Evolutionary conservation across 2,797 vertebrate genomes (phyloP).

Genomic region (Aldrovandia affinis): DNA sequence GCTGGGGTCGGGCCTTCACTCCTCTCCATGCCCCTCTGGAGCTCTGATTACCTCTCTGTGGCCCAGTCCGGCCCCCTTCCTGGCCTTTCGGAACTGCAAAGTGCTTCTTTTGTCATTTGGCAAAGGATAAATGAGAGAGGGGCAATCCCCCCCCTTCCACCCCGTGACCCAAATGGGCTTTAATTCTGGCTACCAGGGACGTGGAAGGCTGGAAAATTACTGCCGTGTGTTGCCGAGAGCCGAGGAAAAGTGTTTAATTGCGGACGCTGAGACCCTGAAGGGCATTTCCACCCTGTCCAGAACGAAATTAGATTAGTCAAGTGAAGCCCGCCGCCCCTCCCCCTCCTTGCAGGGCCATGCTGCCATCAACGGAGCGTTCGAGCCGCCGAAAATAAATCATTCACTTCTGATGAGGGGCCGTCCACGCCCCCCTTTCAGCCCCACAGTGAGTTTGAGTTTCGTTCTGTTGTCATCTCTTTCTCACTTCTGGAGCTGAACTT

Average conservation of each 20-base stretch:
- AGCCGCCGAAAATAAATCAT: slow-evolving; percentile 9
- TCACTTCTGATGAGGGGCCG: slow-evolving; percentile 52
- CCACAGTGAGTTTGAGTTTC: neutral
- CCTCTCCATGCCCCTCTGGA: slow-evolving; percentile 43
- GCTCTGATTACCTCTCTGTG: slow-evolving; percentile 42
- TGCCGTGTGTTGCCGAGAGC: slow-evolving; percentile 46
- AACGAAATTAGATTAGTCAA: slow-evolving; percentile 35
- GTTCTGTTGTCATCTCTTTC: neutral
- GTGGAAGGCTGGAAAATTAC: slow-evolving; percentile 49
- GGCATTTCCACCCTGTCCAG: slow-evolving; percentile 30
- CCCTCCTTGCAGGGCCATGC: neutral
- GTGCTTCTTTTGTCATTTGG: slow-evolving; percentile 52
- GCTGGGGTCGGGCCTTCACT: neutral
- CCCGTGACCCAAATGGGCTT: slow-evolving; percentile 49
- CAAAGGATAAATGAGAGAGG: slow-evolving; percentile 50
- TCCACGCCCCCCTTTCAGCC: neutral
- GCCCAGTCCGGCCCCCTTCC: slow-evolving; percentile 41
- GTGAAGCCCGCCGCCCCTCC: slow-evolving; percentile 8
- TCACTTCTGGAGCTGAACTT: neutral
- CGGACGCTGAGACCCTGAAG: slow-evolving; percentile 36
- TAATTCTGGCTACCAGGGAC: slow-evolving; percentile 45
- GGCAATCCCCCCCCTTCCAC: slow-evolving; percentile 50
- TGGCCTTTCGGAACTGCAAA: slow-evolving; percentile 43
- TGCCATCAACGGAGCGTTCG: neutral
- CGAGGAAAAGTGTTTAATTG: slow-evolving; percentile 41